Evolutionary conservation across 30 jellyfish, hydroid and myxozoan genomes (phyloP).

Genomic region (Mastigias papua): DNA sequence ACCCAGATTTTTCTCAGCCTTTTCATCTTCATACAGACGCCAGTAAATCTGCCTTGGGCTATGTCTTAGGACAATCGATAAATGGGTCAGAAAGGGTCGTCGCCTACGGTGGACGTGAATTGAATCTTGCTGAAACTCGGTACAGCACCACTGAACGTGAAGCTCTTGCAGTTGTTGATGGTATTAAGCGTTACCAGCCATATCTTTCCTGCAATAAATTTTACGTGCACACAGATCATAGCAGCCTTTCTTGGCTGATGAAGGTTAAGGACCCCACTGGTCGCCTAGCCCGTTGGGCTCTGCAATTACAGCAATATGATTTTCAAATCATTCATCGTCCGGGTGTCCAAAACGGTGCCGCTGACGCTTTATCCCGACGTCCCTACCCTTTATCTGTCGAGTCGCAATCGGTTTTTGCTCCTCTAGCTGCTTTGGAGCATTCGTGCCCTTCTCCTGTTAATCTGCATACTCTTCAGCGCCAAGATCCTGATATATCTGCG

Average conservation of each 20-base stretch:
- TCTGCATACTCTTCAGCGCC: constrained; percentile 19
- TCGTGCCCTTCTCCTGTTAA: constrained; percentile 5
- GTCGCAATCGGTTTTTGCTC: background rate
- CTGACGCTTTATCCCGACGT: constrained; percentile 38
- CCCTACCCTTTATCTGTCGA: background rate
- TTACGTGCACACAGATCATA: constrained; percentile 56
- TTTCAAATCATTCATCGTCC: constrained; percentile 59
- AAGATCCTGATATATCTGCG: constrained; percentile 14
- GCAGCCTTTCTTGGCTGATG: constrained; percentile 8
- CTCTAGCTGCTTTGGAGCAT: constrained; percentile 12
- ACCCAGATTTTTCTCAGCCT: no score
- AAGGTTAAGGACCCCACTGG: constrained; percentile 6
- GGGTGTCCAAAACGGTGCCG: constrained; percentile 18
- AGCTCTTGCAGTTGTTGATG: constrained; percentile 70
- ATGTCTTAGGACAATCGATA: constrained; percentile 20
- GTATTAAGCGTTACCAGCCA: constrained; percentile 41
- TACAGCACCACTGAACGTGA: constrained; percentile 73
- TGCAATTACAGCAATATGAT: no score
- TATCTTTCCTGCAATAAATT: constrained; percentile 31
- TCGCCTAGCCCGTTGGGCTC: constrained; percentile 11
- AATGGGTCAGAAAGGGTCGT: constrained; percentile 21
- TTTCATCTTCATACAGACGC: no score
- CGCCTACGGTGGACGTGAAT: no score
- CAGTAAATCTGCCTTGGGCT: constrained; percentile 13
- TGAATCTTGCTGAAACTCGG: constrained; percentile 29